Evolutionary conservation across 2,113 vertebrate species (phyloP).

Genomic region (Scopus umbretta): DNA sequence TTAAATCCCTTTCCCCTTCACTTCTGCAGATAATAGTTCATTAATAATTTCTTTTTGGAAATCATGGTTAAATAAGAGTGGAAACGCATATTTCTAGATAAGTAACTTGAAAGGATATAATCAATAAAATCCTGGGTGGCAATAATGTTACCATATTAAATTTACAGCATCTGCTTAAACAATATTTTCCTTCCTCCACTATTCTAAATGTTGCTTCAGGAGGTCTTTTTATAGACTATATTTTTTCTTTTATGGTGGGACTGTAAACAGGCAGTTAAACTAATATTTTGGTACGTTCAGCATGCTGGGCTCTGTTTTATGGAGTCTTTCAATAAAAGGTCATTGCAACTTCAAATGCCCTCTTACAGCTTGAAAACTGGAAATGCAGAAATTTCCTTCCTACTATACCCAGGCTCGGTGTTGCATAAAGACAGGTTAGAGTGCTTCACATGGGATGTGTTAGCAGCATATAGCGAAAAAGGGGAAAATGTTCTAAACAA

Average conservation of each 20-base stretch:
- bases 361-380: not conserved
- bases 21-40: slow-evolving; percentile 9
- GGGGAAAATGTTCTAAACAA: rapidly evolving
- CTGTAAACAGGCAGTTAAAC: slow-evolving; percentile 60
- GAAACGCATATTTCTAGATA: slow-evolving; percentile 41
- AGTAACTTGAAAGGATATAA: slow-evolving; percentile 44
- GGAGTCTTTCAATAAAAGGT: slow-evolving; percentile 47
- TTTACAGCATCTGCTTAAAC: slow-evolving; percentile 61
- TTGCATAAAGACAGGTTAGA: not conserved
- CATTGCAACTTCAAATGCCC: not conserved
- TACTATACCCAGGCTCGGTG: not conserved
- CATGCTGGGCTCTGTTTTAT: slow-evolving; percentile 46
- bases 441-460: not conserved
- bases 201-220: slow-evolving; percentile 50
- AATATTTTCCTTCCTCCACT: slow-evolving; percentile 30
- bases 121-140: slow-evolving; percentile 57
- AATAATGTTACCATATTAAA: slow-evolving; percentile 45
- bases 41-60: slow-evolving; percentile 51
- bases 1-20: not conserved
- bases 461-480: not conserved
- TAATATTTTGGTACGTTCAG: slow-evolving; percentile 43
- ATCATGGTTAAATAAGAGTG: slow-evolving; percentile 35
- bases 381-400: not conserved
- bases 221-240: slow-evolving; percentile 64
- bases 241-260: slow-evolving; percentile 43